Evolutionary conservation across 2,888 invertebrate species (phyloP), one percentile per base, ranked within the genome.

Genomic region (Himalopsyche anomala): DNA sequence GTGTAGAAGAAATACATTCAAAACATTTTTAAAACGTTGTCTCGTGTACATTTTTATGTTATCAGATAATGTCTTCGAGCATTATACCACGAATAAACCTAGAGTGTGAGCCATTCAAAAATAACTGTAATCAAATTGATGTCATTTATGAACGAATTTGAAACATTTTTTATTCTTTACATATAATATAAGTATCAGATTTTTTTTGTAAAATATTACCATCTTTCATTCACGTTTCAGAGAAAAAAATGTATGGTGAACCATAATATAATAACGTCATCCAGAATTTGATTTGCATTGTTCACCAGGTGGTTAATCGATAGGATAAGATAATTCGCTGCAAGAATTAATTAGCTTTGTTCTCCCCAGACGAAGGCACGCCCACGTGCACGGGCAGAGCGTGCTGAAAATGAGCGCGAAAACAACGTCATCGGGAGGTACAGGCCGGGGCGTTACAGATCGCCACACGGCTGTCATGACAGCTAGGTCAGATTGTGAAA

Each of bases 341-440:
- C 74, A 74, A 74, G 9, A 38, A 74, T 74, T 74, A 74, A 38
- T 74, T 74, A 74, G 38, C 74, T 74, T 74, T 74, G 74, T 74
- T 74, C 51, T 51, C 74, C 74, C 74, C 28, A 74, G 74, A 74
- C 38, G 36, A 11, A 28, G 36, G 15, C 74, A 74, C 36, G 74
- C 74, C 74, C 36, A 74, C 36, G 11, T 15, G 36, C 74, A 74
- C 74, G 74, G 28, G 62, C 62, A 15, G 62, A 62, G 62, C 62
- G 62, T 36, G 74, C 74, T 15, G 74, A 74, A 74, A 74, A 74
- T 74, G 74, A 74, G 74, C 74, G 74, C 74, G 74, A 74, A 74
- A 74, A 36, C 38, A 9, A 74, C 74, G 74, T 74, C 74, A 74
- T 74, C 74, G 36, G 38, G 12, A 74, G 74, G 74, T 36, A 38